These are phyloP conservation scores for Apaloderma vittatum DNA, from an alignment of 2,113 vertebrate genomes.

Conservation along the genomic window DNA sequence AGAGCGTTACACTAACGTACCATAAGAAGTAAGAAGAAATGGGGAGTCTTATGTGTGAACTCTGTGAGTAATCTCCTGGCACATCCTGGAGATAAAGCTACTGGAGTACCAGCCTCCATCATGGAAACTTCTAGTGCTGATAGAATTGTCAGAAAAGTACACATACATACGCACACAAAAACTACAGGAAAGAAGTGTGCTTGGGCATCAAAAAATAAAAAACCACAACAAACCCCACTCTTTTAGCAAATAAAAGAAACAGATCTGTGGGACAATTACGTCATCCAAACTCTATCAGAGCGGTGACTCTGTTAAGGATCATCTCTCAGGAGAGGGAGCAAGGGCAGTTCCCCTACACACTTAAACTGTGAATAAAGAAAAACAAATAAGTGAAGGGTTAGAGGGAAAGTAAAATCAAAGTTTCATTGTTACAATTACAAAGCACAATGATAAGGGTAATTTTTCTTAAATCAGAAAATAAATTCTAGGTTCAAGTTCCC, in stretches of 20 bases:
- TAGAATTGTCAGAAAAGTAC: background rate
- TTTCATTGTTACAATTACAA: conserved; percentile 51
- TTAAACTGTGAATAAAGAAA: background rate
- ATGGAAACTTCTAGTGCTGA: background rate
- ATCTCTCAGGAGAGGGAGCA: background rate
- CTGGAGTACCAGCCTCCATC: background rate
- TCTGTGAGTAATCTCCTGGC: background rate
- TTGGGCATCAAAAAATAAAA: background rate
- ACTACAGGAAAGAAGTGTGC: background rate
- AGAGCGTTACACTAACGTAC: background rate
- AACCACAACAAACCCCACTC: background rate
- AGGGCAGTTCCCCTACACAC: background rate
- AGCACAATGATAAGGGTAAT: conserved; percentile 2
- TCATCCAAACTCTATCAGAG: background rate
- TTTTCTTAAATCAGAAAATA: conserved; percentile 68
- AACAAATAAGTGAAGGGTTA: conserved; percentile 25
- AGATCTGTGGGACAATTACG: background rate
- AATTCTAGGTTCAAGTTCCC: conserved; percentile 43
- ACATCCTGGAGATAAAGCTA: background rate
- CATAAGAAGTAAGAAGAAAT: background rate
- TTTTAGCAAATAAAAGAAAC: background rate
- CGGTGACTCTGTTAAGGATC: background rate
- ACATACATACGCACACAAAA: background rate
- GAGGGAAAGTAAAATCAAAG: conserved; percentile 25
- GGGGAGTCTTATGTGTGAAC: background rate